These are phyloP conservation scores for Acanthurus lineatus DNA, from an alignment of 2,797 vertebrate genomes.

Conservation along the genomic window DNA sequence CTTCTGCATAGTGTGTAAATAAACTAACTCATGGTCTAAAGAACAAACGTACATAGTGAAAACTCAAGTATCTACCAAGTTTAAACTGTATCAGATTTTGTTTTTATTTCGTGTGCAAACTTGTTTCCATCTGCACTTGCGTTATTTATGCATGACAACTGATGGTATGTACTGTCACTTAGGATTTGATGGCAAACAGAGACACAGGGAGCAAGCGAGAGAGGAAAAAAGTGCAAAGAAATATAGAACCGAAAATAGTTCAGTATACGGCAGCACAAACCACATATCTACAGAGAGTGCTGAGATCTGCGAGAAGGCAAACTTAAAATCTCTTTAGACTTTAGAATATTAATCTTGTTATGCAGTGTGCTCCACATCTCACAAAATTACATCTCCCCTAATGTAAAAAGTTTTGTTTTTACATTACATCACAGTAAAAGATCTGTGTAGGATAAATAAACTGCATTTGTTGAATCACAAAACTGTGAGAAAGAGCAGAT, in stretches of 20 bases:
- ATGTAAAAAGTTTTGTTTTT: neutral
- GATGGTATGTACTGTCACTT: neutral
- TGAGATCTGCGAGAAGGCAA: conserved; percentile 5
- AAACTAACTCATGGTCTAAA: no score
- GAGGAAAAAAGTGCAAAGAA: conserved; percentile 18
- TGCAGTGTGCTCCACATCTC: neutral
- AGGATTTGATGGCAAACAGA: conserved; percentile 18
- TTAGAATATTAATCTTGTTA: conserved; percentile 2
- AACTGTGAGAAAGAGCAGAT: neutral
- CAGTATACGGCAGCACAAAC: conserved; percentile 14
- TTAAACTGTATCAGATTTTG: no score
- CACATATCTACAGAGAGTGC: neutral
- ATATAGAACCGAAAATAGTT: conserved; percentile 7
- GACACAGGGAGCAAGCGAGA: neutral
- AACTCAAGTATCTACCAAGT: no score
- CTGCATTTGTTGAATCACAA: neutral
- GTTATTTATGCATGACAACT: conserved; percentile 18
- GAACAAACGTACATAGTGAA: no score
- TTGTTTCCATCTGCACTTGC: conserved; percentile 9
- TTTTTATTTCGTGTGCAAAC: neutral
- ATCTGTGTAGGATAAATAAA: neutral
- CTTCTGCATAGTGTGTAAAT: no score
- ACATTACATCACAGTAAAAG: no score
- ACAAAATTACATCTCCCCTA: neutral
- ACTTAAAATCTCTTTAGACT: neutral